These are phyloP conservation scores for Amiota mariae DNA, from an alignment of 2,888 invertebrate species.

Conservation along the genomic window DNA sequence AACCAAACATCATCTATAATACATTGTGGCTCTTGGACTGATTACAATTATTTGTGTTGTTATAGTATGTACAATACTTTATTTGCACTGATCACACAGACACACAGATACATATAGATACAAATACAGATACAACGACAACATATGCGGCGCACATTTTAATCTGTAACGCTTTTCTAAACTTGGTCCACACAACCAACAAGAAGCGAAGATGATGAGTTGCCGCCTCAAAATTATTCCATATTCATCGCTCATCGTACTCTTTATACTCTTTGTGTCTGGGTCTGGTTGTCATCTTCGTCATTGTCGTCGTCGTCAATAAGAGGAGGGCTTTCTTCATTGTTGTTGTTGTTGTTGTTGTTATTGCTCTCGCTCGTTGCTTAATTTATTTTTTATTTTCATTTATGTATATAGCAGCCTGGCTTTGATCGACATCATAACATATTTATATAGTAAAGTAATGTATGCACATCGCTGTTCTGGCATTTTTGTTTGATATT, in stretches of 20 bases:
- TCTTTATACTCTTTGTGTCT: neutral
- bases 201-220: neutral
- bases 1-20: neutral
- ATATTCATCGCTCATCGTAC: neutral
- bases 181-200: slow-evolving; percentile 57
- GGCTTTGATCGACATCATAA: neutral
- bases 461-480: neutral
- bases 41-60: slow-evolving; percentile 18
- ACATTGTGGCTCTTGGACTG: slow-evolving; percentile 1
- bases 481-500: slow-evolving; percentile 6
- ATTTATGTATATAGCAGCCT: slow-evolving; percentile 21
- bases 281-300: neutral
- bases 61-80: neutral
- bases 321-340: too few relatives aligned
- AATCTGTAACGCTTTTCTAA: slow-evolving; percentile 50
- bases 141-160: slow-evolving; percentile 25
- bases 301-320: slow-evolving; percentile 15
- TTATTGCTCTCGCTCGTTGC: too few relatives aligned
- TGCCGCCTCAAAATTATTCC: neutral
- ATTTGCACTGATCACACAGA: neutral
- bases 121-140: neutral
- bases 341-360: too few relatives aligned
- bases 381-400: slow-evolving; percentile 36
- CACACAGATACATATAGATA: neutral
- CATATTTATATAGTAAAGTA: too few relatives aligned